Evolutionary conservation across 2,113 vertebrate genomes (phyloP).

Genomic region (Propithecus coquereli): DNA sequence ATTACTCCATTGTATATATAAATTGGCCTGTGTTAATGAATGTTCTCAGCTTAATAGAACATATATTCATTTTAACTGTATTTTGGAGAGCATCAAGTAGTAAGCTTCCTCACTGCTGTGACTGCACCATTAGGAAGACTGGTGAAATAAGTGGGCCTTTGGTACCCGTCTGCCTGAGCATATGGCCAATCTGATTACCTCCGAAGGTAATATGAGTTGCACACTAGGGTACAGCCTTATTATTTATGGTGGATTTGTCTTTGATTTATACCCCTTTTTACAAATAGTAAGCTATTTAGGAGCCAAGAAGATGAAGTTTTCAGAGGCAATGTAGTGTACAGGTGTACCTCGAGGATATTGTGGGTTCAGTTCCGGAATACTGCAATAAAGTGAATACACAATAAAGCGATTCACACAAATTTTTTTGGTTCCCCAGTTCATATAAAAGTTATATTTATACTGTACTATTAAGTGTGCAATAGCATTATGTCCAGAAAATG

Average conservation of each 20-base stretch:
- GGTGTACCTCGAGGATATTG: not conserved
- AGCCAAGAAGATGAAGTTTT: not conserved
- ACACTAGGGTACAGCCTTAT: not conserved
- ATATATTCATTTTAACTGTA: not conserved
- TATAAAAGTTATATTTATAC: not conserved
- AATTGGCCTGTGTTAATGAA: not conserved
- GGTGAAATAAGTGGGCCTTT: not conserved
- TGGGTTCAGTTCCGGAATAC: not conserved
- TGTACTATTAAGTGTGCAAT: not conserved
- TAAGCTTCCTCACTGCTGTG: not conserved
- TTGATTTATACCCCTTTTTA: not conserved
- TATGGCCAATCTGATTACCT: not conserved
- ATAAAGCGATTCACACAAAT: not conserved
- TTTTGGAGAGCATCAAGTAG: not conserved
- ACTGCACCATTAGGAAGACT: not conserved
- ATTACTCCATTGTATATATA: not conserved
- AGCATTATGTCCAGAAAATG: not conserved
- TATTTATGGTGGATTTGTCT: not conserved
- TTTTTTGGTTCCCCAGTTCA: not conserved
- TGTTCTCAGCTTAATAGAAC: not conserved
- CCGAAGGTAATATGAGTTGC: not conserved
- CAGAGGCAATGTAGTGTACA: not conserved
- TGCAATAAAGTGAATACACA: not conserved
- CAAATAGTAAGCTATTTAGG: not conserved
- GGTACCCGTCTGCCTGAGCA: not conserved